A percentile compares a stretch with the other conserved stretches of the same genome.
Conservation (phyloP, 2,888 invertebrate species). For the Nebria brevicollis region DNA sequence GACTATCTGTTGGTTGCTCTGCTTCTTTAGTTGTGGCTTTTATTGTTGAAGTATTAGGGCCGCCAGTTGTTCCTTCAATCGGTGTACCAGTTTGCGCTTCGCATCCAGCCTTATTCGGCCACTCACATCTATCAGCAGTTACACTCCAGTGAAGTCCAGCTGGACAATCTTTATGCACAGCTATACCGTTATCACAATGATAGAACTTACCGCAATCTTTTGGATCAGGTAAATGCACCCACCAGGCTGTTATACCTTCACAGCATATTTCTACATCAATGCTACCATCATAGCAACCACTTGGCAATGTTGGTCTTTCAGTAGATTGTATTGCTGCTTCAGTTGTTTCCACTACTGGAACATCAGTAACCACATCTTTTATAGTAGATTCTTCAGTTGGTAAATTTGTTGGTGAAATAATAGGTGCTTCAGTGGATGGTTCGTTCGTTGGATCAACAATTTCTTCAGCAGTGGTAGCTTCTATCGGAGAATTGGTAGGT, state of each 20-base stretch:
- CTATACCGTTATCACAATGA: slow-evolving; percentile 46
- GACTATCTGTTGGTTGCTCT: neutral
- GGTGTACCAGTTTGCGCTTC: neutral
- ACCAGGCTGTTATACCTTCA: slow-evolving; percentile 18
- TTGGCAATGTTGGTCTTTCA: neutral
- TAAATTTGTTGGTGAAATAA: neutral
- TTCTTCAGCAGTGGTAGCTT: neutral
- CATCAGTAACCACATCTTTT: neutral
- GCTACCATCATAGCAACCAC: slow-evolving; percentile 34
- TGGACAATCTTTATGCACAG: slow-evolving; percentile 35
- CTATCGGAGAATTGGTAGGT: neutral
- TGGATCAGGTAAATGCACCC: slow-evolving; percentile 40
- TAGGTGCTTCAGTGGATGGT: neutral
- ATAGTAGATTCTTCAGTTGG: neutral
- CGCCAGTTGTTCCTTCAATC: neutral
- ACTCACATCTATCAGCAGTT: slow-evolving; percentile 41
- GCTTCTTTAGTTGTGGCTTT: neutral
- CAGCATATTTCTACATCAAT: slow-evolving; percentile 23
- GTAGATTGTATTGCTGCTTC: neutral
- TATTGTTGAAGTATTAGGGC: neutral
- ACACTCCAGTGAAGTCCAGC: slow-evolving; percentile 42
- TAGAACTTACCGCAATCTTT: slow-evolving; percentile 47
- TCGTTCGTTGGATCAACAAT: neutral
- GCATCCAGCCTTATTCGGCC: slow-evolving; percentile 33
- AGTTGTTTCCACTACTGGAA: neutral